These are phyloP conservation scores for Tetrax tetrax DNA, from an alignment of 2,113 vertebrate genomes.

Conservation along the genomic window DNA sequence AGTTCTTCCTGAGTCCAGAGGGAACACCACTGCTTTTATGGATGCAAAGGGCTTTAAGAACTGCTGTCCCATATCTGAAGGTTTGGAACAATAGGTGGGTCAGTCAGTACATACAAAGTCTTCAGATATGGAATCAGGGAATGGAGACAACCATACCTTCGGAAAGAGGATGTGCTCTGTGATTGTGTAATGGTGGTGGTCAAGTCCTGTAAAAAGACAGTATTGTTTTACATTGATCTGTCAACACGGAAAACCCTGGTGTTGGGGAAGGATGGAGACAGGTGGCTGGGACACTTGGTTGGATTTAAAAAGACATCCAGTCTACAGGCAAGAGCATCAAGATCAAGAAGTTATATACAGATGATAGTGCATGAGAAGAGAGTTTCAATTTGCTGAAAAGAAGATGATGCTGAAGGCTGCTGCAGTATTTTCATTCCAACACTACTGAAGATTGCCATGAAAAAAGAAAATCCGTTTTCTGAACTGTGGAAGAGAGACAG, in stretches of 20 bases:
- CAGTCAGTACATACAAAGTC: neutral
- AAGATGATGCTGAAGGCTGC: neutral
- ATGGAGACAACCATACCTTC: neutral
- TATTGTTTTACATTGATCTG: neutral
- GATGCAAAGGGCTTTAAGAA: neutral
- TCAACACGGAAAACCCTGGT: neutral
- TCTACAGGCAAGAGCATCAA: neutral
- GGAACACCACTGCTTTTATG: neutral
- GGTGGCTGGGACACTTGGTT: neutral
- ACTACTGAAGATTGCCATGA: constrained; percentile 14
- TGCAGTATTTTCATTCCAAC: constrained; percentile 32
- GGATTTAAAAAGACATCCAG: neutral
- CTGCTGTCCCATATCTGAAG: neutral
- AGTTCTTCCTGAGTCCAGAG: neutral
- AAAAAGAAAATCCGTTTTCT: constrained; percentile 57
- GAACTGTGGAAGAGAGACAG: constrained; percentile 35
- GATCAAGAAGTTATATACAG: neutral
- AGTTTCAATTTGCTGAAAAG: constrained; percentile 5
- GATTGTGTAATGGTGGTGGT: neutral
- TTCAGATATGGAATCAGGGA: neutral
- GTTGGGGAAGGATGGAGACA: neutral
- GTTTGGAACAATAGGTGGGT: neutral
- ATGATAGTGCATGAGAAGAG: neutral
- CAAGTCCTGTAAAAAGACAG: neutral
- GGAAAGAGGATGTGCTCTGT: neutral